Base-by-base conservation (phyloP, 2,797 vertebrate species). In the Emys orbicularis region DNA sequence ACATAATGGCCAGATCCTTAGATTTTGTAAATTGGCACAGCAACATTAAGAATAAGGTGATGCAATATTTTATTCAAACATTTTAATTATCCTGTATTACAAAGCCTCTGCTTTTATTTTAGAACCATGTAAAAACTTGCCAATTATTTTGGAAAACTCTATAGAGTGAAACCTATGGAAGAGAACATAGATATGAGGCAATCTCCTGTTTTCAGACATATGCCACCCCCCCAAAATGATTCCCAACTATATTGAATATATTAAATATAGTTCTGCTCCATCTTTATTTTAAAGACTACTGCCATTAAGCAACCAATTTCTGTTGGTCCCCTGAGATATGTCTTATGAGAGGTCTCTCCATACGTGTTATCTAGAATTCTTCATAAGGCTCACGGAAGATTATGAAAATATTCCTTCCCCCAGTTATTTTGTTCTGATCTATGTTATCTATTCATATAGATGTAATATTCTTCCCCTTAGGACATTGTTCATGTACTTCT, bases 341-440 rank as follows among this genome's bases (percentile, higher is more conserved):
- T 10, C 1, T 0, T 84, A 57, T 50, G 41, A 93, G 96, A 77
- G 6, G 25, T 84, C 85, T 41, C 8, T 23, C 89, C 87, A 47
- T 87, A 65, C 59, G 50, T 59, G 47, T 94, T 94, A 96, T 92
- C 88, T 94, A 57, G 47, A 89, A 37, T 79, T 93, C 80, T 94
- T 94, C 52, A 91, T 41, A 87, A 93, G 23, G 15, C 12, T 93
- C 89, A 88, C 79, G 82, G 81, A 49, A 93, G 54, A 84, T 95
- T 93, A 65, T 21, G 89, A 34, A 89, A 93, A 52, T 84, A 25
- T 81, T 94, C 86, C 83, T 52, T 94, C 11, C 37, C 27, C 10
- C 44, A 29, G 13, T 49, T 47, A 49, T 49, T 88, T 96, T 94
- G 47, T 92, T 95, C 52, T 31, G 49, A 23, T 77, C 54, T 81